Percentiles rank a stretch among this genome's conserved stretches.
Conservation (phyloP, 2,113 vertebrate species). For the Dendrocopos noguchii region DNA sequence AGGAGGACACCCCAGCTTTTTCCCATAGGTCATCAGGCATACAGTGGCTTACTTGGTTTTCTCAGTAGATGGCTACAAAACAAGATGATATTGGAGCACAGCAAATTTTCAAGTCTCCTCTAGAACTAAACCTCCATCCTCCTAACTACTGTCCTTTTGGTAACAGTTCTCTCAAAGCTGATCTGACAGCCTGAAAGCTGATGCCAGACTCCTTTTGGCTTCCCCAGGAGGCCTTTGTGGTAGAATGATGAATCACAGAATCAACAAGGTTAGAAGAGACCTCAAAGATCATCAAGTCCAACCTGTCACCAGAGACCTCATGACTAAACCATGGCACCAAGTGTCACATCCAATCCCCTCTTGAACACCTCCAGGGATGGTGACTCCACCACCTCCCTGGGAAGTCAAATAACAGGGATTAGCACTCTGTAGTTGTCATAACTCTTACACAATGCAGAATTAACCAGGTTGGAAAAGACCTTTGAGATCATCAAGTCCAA, state of each 20-base stretch:
- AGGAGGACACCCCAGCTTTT: neutral
- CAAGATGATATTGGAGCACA: rapidly evolving
- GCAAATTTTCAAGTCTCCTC: neutral
- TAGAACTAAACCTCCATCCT: neutral
- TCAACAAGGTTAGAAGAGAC: no score
- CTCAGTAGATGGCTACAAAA: constrained; percentile 6
- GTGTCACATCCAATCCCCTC: no score
- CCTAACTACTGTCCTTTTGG: neutral
- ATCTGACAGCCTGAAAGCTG: neutral
- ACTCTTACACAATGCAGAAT: neutral
- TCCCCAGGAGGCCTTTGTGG: neutral
- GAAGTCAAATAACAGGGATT: neutral
- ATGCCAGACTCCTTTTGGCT: neutral
- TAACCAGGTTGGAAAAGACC: neutral
- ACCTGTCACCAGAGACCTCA: no score
- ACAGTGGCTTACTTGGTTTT: neutral
- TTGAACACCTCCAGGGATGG: no score
- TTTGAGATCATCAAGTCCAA: no score
- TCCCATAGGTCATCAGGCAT: neutral
- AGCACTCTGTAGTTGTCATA: neutral
- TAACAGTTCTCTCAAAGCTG: neutral
- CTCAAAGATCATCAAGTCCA: no score
- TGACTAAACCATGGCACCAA: no score
- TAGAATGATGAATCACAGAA: neutral
- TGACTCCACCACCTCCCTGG: no score